Conservation (phyloP, 2,888 invertebrate species). For the Eurytoma adleriae region DNA sequence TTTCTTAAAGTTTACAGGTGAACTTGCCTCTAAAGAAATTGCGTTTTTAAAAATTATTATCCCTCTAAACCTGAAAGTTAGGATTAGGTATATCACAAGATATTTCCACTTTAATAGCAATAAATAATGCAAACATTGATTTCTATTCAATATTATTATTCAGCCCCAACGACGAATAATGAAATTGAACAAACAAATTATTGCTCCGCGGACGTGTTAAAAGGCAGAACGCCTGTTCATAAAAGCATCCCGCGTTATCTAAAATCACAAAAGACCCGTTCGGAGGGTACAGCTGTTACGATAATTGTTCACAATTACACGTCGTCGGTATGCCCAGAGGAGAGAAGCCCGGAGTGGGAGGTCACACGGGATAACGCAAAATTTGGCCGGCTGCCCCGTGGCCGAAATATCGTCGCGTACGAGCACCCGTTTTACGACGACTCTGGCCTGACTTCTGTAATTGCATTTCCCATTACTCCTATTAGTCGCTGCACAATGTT, state of each 20-base stretch:
- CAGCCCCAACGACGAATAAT: not conserved
- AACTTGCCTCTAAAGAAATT: no score
- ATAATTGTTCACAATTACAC: constrained; percentile 52
- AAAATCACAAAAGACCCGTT: constrained; percentile 34
- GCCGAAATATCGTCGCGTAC: constrained; percentile 29
- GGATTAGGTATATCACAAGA: no score
- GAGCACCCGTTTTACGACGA: not conserved
- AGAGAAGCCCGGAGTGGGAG: not conserved
- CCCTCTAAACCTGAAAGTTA: no score
- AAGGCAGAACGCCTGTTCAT: constrained; percentile 17
- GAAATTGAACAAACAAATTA: constrained; percentile 27
- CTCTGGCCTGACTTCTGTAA: constrained; percentile 52
- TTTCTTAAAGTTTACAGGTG: no score
- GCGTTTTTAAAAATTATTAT: no score
- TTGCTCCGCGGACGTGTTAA: constrained; percentile 13
- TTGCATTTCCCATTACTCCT: constrained; percentile 66
- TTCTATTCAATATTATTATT: not conserved
- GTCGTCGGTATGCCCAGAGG: constrained; percentile 17
- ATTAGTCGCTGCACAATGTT: constrained; percentile 67
- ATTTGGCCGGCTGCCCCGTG: constrained; percentile 46
- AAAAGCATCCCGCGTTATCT: constrained; percentile 36
- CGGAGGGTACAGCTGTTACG: constrained; percentile 23
- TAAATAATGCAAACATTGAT: not conserved
- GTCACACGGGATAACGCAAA: constrained; percentile 7
- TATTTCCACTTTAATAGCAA: no score